A percentile compares a stretch with the other conserved stretches of the same genome.
Evolutionary conservation across 2,888 invertebrate genomes (phyloP).

Genomic region (Adelognathus sp.): DNA sequence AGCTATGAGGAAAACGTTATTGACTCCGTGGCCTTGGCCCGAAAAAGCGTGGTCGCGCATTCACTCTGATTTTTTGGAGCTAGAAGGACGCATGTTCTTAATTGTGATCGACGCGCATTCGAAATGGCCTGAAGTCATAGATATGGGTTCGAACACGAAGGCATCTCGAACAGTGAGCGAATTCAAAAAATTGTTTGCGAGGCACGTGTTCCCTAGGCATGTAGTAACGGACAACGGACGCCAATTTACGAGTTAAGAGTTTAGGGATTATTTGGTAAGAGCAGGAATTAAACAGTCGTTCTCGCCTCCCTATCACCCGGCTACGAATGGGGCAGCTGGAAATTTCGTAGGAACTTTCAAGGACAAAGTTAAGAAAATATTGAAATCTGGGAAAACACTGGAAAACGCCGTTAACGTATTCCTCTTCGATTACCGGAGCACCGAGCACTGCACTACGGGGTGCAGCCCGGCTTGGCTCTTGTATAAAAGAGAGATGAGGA

Average conservation of each 20-base stretch:
- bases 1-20: too few relatives aligned
- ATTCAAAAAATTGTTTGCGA: not conserved
- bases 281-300: conserved; percentile 48
- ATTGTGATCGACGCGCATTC: conserved; percentile 58
- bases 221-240: conserved; percentile 56
- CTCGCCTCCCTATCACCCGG: conserved; percentile 58
- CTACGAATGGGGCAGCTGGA: conserved; percentile 10
- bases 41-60: too few relatives aligned
- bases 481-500: too few relatives aligned
- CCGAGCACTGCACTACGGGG: too few relatives aligned
- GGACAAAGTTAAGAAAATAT: conserved; percentile 44
- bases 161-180: conserved; percentile 15
- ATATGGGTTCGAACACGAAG: conserved; percentile 50
- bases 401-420: conserved; percentile 19
- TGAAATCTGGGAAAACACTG: not conserved
- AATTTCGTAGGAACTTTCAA: conserved; percentile 59
- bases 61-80: too few relatives aligned
- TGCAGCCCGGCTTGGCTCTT: too few relatives aligned
- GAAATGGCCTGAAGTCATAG: conserved; percentile 61
- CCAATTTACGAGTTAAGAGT: conserved; percentile 52
- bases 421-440: too few relatives aligned
- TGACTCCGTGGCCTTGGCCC: too few relatives aligned
- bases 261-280: conserved; percentile 40
- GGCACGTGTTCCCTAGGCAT: not conserved
- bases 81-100: conserved; percentile 52